Base-by-base conservation (phyloP, 2,888 invertebrate species). In the Lithophane leautieri region DNA sequence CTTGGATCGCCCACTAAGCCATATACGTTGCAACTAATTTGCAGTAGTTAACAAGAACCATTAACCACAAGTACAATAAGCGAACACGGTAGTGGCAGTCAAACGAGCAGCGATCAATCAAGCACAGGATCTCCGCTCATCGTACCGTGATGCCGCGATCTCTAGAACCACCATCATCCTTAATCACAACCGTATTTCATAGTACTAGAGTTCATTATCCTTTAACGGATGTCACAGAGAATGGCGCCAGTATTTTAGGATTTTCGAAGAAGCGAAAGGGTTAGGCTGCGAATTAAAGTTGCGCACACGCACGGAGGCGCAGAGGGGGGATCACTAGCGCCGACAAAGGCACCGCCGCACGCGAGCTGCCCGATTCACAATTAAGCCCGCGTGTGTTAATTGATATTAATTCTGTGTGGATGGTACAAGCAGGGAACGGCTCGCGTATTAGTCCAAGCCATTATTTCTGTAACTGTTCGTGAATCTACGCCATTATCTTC, bases 301-400 rank as follows among this genome's bases (percentile, higher is more conserved):
- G 89, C 89, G 91, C 89, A 83, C 85, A 92, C 93, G 93, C 92
- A 89, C 73, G 72, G 89, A 89, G 88, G 87, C 75, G 70, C 68
- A 75, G 80, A 79, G 80, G 71, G 89, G 89, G 90, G 91, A 89
- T 92, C 91, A 90, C 89, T 91, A 88, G 87, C 84, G 91, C 96
- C 95, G 95, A 95, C 96, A 96, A 96, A 96, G 95, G 88, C 86
- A 90, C 95, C 95, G 96, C 95, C 95, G 95, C 96, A 96, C 96
- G 96, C 96, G 95, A 95, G 92, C 93, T 92, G 92, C 94, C 94
- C 94, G 95, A 95, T 94, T 94, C 95, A 95, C 95, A 95, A 96
- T 96, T 96, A 96, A 95, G 95, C 93, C 95, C 93, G 96, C 94
- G 95, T 96, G 95, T 95, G 96, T 95, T 96, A 96, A 96, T 96